These are phyloP conservation scores for Drosophila burlai DNA, from an alignment of 1,140 invertebrate species.

Conservation along the genomic window DNA sequence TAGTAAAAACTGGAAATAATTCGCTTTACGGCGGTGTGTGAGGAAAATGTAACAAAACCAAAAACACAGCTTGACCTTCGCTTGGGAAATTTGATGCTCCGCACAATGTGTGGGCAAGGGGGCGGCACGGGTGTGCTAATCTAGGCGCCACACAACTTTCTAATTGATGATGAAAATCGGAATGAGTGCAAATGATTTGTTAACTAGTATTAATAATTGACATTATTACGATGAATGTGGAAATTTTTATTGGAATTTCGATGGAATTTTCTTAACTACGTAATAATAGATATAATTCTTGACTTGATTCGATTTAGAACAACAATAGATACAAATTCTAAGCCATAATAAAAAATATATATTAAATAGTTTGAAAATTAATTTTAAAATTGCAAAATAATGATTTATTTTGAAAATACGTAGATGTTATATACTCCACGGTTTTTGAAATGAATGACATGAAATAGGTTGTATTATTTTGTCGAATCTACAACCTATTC, in stretches of 20 bases:
- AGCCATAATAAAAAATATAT: too few relatives aligned
- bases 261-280: background rate
- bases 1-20: slow-evolving; percentile 68
- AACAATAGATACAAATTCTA: background rate
- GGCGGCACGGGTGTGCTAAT: background rate
- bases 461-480: too few relatives aligned
- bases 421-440: background rate
- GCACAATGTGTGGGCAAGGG: background rate
- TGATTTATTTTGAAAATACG: background rate
- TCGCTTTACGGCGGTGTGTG: slow-evolving; percentile 23
- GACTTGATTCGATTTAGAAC: background rate
- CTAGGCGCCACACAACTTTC: slow-evolving; percentile 73
- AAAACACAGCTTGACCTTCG: slow-evolving; percentile 77
- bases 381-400: background rate
- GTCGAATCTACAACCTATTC: too few relatives aligned
- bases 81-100: slow-evolving; percentile 68
- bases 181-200: slow-evolving; percentile 47
- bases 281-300: background rate
- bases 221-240: slow-evolving; percentile 20
- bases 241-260: slow-evolving; percentile 16
- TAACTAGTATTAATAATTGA: slow-evolving; percentile 30
- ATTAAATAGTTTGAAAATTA: too few relatives aligned
- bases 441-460: too few relatives aligned
- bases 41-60: slow-evolving; percentile 37
- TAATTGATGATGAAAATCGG: slow-evolving; percentile 62